These are phyloP conservation scores for Chloroceryle inda DNA, from an alignment of 2,797 vertebrate species.

Conservation along the genomic window DNA sequence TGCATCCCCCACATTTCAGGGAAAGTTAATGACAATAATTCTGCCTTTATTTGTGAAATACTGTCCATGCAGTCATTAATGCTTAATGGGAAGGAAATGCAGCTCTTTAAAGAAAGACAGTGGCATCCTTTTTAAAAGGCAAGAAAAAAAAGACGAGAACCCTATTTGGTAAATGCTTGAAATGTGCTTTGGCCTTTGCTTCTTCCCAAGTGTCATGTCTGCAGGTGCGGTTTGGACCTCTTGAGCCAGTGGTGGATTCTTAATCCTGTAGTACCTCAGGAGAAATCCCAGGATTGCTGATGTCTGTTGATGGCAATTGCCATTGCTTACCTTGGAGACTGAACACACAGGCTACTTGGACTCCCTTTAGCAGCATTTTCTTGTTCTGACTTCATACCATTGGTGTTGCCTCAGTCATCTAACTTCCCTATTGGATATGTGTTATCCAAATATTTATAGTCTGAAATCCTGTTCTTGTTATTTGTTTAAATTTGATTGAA, in stretches of 20 bases:
- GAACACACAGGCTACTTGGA: background rate
- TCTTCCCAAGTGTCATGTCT: background rate
- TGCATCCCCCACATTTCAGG: background rate
- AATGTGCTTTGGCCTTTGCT: background rate
- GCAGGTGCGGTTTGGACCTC: background rate
- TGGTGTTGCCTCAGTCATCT: background rate
- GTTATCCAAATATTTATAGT: background rate
- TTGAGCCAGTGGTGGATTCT: background rate
- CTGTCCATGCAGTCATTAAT: constrained; percentile 19
- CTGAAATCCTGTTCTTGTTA: background rate
- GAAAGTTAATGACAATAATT: constrained; percentile 69
- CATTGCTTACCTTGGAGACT: background rate
- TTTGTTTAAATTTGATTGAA: background rate
- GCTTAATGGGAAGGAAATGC: constrained; percentile 25
- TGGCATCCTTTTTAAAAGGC: background rate
- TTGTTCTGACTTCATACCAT: background rate
- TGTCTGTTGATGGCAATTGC: background rate
- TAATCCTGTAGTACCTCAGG: background rate
- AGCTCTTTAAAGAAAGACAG: background rate
- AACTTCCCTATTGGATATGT: background rate
- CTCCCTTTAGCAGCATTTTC: background rate
- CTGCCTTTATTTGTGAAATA: constrained; percentile 63
- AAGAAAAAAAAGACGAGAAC: background rate
- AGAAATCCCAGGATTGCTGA: background rate
- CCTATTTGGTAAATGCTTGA: background rate